Evolutionary conservation across 2,113 vertebrate species (phyloP), one percentile per base, ranked within the genome.

Genomic region (Phrynosoma blainvillii): DNA sequence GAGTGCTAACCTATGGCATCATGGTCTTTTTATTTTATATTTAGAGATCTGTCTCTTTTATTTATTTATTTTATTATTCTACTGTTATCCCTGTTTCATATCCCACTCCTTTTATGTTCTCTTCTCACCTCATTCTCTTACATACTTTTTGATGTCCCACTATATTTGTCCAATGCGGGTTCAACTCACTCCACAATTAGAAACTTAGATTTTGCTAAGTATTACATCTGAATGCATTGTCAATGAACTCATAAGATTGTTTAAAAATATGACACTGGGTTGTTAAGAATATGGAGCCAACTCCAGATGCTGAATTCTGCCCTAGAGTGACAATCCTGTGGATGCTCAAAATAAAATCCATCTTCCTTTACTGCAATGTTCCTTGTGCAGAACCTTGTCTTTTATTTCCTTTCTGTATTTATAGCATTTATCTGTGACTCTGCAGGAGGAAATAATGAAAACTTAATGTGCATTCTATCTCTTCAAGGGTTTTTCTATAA

Each of bases 381-480:
- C 1, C 56, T 84, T 21, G 81, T 1, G 9, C 4, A 86, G 0
- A 78, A 79, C 0, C 25, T 81, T 32, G 80, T 70, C 81, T 77
- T 89, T 87, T 79, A 84, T 89, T 71, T 71, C 81, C 75, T 83
- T 73, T 83, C 36, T 84, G 80, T 82, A 82, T 87, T 89, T 87
- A 86, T 79, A 83, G 75, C 84, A 89, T 88, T 88, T 88, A 70
- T 82, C 74, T 81, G 79, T 68, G 74, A 36, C 84, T 89, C 79
- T 86, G 79, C 84, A 86, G 88, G 47, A 6, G 7, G 87, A 88
- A 88, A 52, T 20, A 79, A 32, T 76, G 90, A 21, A 42, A 84
- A 84, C 81, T 92, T 88, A 85, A 79, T 2, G 20, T 84, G 85
- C n/a, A 66, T 20, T 4, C 18, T 79, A 5, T 30, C 76, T 70